Base-by-base conservation (phyloP, 2,113 vertebrate species). In the Nanger granti region DNA sequence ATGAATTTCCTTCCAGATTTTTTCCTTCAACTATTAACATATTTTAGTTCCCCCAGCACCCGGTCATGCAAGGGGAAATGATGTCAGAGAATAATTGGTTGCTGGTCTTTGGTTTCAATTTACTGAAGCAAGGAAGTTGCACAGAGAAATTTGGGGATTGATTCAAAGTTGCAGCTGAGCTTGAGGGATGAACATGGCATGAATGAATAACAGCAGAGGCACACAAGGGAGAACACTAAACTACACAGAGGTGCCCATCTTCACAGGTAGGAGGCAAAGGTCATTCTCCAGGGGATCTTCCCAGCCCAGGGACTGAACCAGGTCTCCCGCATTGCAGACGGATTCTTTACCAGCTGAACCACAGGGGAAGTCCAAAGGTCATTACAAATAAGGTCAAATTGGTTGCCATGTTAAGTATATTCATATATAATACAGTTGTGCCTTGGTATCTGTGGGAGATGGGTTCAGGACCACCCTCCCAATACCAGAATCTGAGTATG, bases 111-210 rank as follows among this genome's bases (percentile, higher is more conserved):
- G 1, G 93, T 95, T 98, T 98, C 89, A 97, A 92, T 98, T 97
- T 96, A n/a, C 91, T 84, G 93, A 97, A 94, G 82, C 87, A 94
- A 97, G 97, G 97, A 98, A 91, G 94, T 96, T 97, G 89, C 37
- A 34, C 82, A 66, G 82, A 79, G 76, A 89, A 83, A 95, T 79
- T 94, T 95, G 91, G 87, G 94, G 85, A 92, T 82, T 97, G 96
- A 96, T 94, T 96, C 89, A 91, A 92, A 97, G 4, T 95, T 96
- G 95, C 91, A 96, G 88, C 87, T 93, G 97, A 97, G 76, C 73
- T 4, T 57, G 49, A 79, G 52, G 22, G 94, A 96, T 94, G 92
- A 86, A 92, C 5, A 2, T 93, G 95, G 96, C 89, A 88, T 88
- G 91, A 96, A 95, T 95, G 95, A 86, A 96, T 95, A 52, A 97